Conservation (phyloP, 2,797 vertebrate species). For the Argyrosomus regius region DNA sequence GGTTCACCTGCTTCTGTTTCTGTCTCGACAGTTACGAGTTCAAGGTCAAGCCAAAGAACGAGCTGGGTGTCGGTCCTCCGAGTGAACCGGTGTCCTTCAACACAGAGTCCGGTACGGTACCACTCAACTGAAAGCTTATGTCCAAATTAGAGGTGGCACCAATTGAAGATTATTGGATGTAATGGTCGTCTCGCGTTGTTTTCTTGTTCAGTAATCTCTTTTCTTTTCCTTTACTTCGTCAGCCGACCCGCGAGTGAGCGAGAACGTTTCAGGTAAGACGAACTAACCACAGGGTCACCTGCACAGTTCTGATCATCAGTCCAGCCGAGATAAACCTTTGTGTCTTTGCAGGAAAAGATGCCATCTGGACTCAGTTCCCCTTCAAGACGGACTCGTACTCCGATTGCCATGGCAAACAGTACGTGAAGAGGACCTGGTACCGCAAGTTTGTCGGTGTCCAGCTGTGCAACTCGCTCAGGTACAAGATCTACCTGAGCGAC, state of each 20-base stretch:
- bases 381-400: constrained; percentile 93
- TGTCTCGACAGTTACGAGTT: constrained; percentile 90
- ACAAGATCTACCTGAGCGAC: constrained; percentile 98
- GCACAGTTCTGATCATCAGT: rapidly evolving
- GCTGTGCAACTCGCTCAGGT: constrained; percentile 96
- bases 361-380: constrained; percentile 96
- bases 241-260: constrained; percentile 95
- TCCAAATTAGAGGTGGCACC: background rate
- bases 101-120: constrained; percentile 93
- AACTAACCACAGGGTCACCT: background rate
- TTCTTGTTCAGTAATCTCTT: no score
- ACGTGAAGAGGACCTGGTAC: constrained; percentile 97
- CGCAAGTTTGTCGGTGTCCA: constrained; percentile 97
- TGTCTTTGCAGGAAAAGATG: constrained; percentile 89
- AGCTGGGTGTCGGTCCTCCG: constrained; percentile 90
- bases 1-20: background rate
- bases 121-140: background rate
- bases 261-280: constrained; percentile 91
- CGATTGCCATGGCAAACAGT: constrained; percentile 94
- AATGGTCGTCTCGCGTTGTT: no score
- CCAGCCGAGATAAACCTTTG: rapidly evolving
- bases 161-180: background rate
- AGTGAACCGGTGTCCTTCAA: constrained; percentile 91
- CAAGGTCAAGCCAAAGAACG: constrained; percentile 93
- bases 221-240: constrained; percentile 29